Evolutionary conservation across 2,113 vertebrate genomes (phyloP).

Genomic region (Sprattus sprattus): DNA sequence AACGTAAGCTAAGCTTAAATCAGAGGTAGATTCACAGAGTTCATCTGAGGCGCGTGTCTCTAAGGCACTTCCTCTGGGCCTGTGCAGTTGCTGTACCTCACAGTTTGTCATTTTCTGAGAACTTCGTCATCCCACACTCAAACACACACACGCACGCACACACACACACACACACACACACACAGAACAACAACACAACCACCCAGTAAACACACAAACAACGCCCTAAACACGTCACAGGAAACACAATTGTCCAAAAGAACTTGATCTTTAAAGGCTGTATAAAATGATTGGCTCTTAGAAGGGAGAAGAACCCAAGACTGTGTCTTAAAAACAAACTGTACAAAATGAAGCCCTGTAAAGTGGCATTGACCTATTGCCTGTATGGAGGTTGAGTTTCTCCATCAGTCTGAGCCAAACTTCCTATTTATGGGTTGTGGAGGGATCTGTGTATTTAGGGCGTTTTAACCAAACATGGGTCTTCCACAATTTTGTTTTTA

Average conservation of each 20-base stretch:
- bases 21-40: conserved; percentile 69
- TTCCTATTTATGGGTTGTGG: neutral
- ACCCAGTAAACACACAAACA: conserved; percentile 26
- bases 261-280: neutral
- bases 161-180: conserved; percentile 21
- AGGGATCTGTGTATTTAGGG: neutral
- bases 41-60: conserved; percentile 33
- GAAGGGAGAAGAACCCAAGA: neutral
- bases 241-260: conserved; percentile 7
- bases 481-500: conserved; percentile 3
- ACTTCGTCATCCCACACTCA: conserved; percentile 29
- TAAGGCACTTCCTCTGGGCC: conserved; percentile 23
- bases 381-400: neutral
- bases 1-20: conserved; percentile 19
- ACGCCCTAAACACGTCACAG: conserved; percentile 18
- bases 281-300: conserved; percentile 7
- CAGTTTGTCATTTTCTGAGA: conserved; percentile 32
- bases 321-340: conserved; percentile 15
- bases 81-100: conserved; percentile 55
- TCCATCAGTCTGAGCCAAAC: neutral
- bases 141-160: conserved; percentile 34
- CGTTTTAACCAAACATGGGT: neutral
- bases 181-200: conserved; percentile 21
- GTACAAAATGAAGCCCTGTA: conserved; percentile 12
- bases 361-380: neutral